These are phyloP conservation scores for Limenitis camilla DNA, from an alignment of 2,888 invertebrate species.

Conservation along the genomic window DNA sequence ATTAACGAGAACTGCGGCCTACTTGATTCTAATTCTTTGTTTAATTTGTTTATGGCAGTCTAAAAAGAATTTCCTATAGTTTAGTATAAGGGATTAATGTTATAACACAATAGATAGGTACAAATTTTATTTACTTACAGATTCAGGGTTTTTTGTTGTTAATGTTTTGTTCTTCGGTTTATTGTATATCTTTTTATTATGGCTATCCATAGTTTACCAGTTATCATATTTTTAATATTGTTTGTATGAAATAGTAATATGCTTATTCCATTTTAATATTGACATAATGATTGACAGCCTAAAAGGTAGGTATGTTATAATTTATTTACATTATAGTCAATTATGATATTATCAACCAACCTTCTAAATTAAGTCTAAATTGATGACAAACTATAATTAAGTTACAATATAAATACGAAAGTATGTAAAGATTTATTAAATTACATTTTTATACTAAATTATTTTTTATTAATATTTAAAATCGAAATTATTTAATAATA, in stretches of 20 bases:
- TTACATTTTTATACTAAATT: no score
- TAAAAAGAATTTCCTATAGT: conserved; percentile 4
- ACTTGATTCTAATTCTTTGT: conserved; percentile 5
- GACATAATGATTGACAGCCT: background rate
- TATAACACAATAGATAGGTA: no score
- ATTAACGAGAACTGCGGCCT: conserved; percentile 47
- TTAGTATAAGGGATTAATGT: background rate
- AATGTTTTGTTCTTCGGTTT: conserved; percentile 40
- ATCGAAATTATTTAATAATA: no score
- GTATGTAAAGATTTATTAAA: no score
- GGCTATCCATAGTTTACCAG: conserved; percentile 44
- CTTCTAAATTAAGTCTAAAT: no score
- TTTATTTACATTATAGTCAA: no score
- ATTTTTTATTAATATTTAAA: no score
- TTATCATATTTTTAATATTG: conserved; percentile 28
- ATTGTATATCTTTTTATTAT: conserved; percentile 44
- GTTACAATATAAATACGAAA: no score
- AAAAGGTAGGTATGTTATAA: no score
- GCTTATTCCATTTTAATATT: background rate
- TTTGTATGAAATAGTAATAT: background rate
- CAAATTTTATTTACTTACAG: conserved; percentile 30
- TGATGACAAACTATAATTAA: no score
- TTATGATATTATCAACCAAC: no score
- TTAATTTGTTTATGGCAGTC: conserved; percentile 9
- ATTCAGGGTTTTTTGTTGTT: conserved; percentile 39